Percentiles rank a stretch among this genome's conserved stretches.
Evolutionary conservation across 2,888 invertebrate genomes (phyloP).

Genomic region (Nudaria mundana): DNA sequence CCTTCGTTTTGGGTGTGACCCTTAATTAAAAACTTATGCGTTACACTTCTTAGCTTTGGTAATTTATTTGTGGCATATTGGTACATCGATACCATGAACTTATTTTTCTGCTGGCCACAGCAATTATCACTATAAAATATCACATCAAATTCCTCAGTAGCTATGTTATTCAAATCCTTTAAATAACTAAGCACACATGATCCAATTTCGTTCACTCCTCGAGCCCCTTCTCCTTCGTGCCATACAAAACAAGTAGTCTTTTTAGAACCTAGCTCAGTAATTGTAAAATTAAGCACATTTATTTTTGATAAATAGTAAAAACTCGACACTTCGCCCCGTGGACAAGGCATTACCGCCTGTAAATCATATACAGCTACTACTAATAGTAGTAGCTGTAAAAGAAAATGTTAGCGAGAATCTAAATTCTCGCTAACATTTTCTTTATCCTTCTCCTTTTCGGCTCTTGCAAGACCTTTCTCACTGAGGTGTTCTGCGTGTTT

Average conservation of each 20-base stretch:
- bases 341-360: constrained; percentile 21
- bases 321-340: background rate
- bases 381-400: too few relatives aligned
- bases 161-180: constrained; percentile 1
- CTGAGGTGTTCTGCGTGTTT: constrained; percentile 16
- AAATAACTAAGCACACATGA: constrained; percentile 7
- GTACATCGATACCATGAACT: constrained; percentile 11
- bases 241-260: background rate
- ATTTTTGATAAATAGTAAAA: background rate
- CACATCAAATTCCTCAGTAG: background rate
- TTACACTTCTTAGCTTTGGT: constrained; percentile 9
- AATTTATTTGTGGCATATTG: background rate
- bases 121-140: constrained; percentile 3
- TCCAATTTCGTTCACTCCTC: background rate
- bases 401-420: too few relatives aligned
- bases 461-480: constrained; percentile 19
- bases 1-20: background rate
- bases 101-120: constrained; percentile 13
- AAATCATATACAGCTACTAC: constrained; percentile 20
- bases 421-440: constrained; percentile 2
- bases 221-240: background rate
- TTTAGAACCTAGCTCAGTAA: background rate
- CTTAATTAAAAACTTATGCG: background rate
- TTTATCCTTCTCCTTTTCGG: constrained; percentile 20
- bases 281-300: background rate